Evolutionary conservation across 53 echinoderm and acorn worm species (phyloP).

Genomic region (Temnopleurus reevesii): DNA sequence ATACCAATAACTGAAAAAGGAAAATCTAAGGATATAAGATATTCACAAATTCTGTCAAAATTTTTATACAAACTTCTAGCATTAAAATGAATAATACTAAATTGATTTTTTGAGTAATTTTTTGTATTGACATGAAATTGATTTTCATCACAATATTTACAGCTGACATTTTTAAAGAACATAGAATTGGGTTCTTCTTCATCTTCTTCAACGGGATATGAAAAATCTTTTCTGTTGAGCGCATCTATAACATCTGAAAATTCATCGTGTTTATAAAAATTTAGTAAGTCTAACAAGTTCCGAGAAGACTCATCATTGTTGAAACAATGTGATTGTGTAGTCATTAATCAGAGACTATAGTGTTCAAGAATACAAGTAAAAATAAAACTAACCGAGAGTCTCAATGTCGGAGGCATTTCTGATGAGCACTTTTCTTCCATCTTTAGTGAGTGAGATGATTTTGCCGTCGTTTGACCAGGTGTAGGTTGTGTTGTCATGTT

Average conservation of each 20-base stretch:
- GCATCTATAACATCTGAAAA: neutral
- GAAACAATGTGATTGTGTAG: neutral
- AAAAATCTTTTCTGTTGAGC: neutral
- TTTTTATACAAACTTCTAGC: neutral
- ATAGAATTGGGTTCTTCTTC: neutral
- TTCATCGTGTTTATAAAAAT: neutral
- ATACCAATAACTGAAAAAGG: neutral
- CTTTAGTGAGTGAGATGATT: neutral
- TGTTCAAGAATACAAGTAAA: neutral
- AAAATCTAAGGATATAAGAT: neutral
- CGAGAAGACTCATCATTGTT: no score
- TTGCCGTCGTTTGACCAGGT: conserved; percentile 28
- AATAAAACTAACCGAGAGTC: neutral
- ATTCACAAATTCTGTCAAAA: neutral
- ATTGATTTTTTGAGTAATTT: neutral
- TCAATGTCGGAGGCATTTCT: neutral
- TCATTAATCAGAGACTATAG: neutral
- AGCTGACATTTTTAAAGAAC: neutral
- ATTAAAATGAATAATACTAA: conserved; percentile 27
- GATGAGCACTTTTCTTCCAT: neutral
- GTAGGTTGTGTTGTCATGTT: neutral
- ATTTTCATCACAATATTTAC: neutral
- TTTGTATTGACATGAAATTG: neutral
- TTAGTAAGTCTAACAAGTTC: neutral
- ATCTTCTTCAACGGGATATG: neutral